Evolutionary conservation across 2,888 invertebrate species (phyloP), one percentile per base, ranked within the genome.

Genomic region (Cotesia congregata): DNA sequence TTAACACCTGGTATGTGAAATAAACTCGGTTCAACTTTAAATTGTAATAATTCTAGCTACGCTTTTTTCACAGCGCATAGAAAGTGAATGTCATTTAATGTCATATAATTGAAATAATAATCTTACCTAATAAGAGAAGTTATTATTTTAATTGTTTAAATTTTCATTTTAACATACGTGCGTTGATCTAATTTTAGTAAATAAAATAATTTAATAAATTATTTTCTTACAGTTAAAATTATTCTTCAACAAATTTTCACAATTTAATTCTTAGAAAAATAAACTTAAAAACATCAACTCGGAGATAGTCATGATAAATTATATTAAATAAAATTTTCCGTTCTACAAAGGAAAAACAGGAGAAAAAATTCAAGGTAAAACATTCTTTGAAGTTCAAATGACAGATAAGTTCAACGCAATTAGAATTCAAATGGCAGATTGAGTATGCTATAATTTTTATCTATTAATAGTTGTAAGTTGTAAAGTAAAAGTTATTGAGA

Each of bases 391-490:
- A 50, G 50, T 50, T 50, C 50, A 50, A 50, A 50, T 50, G 4
- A 77, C 72, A 68, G 50, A 50, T 50, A 50, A 50, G 3, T 9
- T 12, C 7, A 12, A 50, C 50, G 2, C 12, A 50, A 50, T 12
- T 2, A 50, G 50, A 9, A 50, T 12, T 50, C 12, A 50, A 50
- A 50, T 50, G 50, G 7, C 50, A 50, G 50, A 50, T 50, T 50
- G 9, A 50, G 50, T 12, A 50, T 7, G 12, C 50, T 50, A 12
- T 50, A 50, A 50, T 12, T 50, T 50, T 3, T 12, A 50, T 50
- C 50, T 50, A 50, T 50, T 50, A 50, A 50, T 50, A 50, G 50
- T 50, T 50, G 50, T 50, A 50, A 50, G 50, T 50, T 50, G 50
- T 50, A 12, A 50, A 50, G 50, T 50, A 50, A 50, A 50, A 50